Evolutionary conservation across 2,888 invertebrate genomes (phyloP), one percentile per base, ranked within the genome.

Genomic region (Oeneis ivallda): DNA sequence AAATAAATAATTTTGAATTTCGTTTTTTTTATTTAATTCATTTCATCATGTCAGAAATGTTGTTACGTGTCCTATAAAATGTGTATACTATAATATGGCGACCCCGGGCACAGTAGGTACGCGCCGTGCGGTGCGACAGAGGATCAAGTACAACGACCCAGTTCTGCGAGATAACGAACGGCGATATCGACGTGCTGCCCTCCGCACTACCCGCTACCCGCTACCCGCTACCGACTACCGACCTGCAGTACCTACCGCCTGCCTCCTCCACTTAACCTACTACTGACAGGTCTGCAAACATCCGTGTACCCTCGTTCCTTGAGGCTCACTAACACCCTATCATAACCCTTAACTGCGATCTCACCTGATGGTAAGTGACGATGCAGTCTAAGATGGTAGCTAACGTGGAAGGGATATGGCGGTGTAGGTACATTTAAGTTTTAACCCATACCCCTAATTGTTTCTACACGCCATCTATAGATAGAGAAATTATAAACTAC

Each of bases 81-180:
- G 17, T 2, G 8, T 8, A 47, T 3, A n/a, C n/a, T n/a, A n/a
- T n/a, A n/a, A 15, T 8, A 15, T 17, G 17, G 47, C 47, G 17
- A 47, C 47, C 47, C 17, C 17, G 8, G 17, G 47, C 49, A 57
- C 67, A 56, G 60, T 64, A 56, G n/a, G n/a, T n/a, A n/a, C n/a
- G n/a, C 60, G 60, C 49, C 61, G 65, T 53, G 68, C 65, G 65
- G 57, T 37, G 62, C 59, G 64, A 56, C 59, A 62, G 70, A 68
- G 70, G 69, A 82, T 76, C 80, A 76, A 80, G 82, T 79, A 77
- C 83, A 80, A 78, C 82, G 86, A 85, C 85, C 86, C 78, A 86
- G 77, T 73, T 72, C 71, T 70, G 71, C 71, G 72, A 70, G 76
- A 76, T 74, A 76, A 73, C 72, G 70, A 69, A 69, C 79, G 41